These are phyloP conservation scores for Theristus sp. DNA, from an alignment of 2,888 invertebrate genomes.

Conservation along the genomic window DNA sequence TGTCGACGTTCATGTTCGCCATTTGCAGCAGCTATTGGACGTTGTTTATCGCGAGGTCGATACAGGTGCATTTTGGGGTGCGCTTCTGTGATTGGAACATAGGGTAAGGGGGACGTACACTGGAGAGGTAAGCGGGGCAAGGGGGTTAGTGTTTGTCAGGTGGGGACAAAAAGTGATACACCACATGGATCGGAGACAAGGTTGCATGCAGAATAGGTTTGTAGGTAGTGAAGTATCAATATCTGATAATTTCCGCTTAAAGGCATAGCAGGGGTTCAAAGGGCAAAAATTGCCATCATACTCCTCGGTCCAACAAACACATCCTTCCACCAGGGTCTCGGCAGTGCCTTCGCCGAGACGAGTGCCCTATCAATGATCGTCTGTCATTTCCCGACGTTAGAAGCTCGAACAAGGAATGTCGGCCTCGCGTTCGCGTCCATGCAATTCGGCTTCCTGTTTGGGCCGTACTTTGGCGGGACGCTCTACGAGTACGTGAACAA, in stretches of 20 bases:
- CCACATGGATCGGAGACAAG: too few species aligned
- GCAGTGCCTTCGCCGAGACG: background rate
- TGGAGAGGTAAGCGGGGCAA: too few species aligned
- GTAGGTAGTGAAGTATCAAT: too few species aligned
- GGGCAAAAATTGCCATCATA: too few species aligned
- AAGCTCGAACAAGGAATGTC: background rate
- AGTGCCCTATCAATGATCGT: background rate
- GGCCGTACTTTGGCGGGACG: background rate
- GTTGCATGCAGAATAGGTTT: too few species aligned
- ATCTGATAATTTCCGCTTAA: too few species aligned
- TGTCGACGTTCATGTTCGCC: background rate
- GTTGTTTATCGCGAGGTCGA: background rate
- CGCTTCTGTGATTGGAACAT: too few species aligned
- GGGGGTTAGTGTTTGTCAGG: background rate
- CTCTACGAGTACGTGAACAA: background rate
- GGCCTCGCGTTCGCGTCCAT: background rate
- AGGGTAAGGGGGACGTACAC: too few species aligned
- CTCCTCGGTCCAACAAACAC: too few species aligned
- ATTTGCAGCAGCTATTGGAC: background rate
- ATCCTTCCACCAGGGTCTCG: too few species aligned
- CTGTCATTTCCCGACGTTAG: background rate
- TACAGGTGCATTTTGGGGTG: too few species aligned
- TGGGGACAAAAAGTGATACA: background rate
- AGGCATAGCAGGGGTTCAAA: too few species aligned
- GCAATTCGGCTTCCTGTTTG: background rate